Evolutionary conservation across 2,113 vertebrate species (phyloP), one percentile per base, ranked within the genome.

Genomic region (Tricholaema leucomelas): DNA sequence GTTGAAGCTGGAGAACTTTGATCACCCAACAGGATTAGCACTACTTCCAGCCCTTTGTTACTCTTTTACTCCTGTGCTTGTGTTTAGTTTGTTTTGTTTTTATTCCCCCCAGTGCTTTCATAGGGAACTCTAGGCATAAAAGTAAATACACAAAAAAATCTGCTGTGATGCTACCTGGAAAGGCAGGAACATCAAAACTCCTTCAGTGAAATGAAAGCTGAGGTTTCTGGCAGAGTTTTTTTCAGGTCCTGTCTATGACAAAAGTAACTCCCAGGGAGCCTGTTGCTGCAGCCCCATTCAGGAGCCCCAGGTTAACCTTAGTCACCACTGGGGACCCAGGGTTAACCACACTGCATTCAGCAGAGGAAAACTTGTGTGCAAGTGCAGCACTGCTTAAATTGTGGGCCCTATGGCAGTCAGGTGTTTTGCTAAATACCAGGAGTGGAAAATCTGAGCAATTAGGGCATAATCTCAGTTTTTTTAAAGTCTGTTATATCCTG

Each of bases 301-400:
- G 48, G 35, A 73, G 25, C 33, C 27, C 60, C 0, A 1, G 15
- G 48, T 38, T 74, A 65, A 21, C 52, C 18, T 25, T 85, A 56
- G 44, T 36, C 36, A 54, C 8, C 10, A 1, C 0, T 33, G 18
- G n/a, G 36, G 12, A 12, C 2, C 3, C 23, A n/a, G 60, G 8
- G 17, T 12, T 27, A 20, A 35, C 61, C 0, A 2, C 18, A 3
- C 25, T 61, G 17, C 2, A 4, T 36, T 55, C 10, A 24, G 65
- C 17, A 38, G 69, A 55, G 77, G 30, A 59, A 23, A 36, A 48
- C 14, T 28, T 20, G 17, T 17, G 6, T 35, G 31, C 38, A 48
- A 50, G 28, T 3, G 11, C 19, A 61, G 18, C 2, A 1, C 48
- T 76, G 42, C 70, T 77, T 24, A 27, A 0, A 8, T 25, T 0